Percentiles rank a stretch among this genome's conserved stretches.
These are phyloP conservation scores for Colistium nudipinnis DNA, from an alignment of 2,113 vertebrate species.

Conservation along the genomic window DNA sequence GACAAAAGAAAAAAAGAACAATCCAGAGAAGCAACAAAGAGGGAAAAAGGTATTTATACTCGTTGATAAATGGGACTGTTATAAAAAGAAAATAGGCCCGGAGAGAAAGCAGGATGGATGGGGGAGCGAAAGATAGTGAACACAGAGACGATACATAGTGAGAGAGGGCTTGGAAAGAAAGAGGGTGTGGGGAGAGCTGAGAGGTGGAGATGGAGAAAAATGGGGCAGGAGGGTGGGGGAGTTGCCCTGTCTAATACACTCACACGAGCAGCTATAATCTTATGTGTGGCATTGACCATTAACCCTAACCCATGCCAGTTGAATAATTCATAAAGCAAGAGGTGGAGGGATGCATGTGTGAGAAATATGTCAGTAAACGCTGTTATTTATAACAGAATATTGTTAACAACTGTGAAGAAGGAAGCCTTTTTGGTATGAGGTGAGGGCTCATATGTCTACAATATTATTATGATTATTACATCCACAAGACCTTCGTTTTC, in stretches of 20 bases:
- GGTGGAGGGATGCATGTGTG: constrained; percentile 26
- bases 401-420: constrained; percentile 32
- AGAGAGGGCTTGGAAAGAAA: neutral
- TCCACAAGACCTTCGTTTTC: too few relatives aligned
- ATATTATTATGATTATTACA: too few relatives aligned
- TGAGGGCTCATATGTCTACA: neutral
- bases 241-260: constrained; percentile 58
- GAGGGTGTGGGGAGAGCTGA: constrained; percentile 13
- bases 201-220: constrained; percentile 50
- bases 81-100: constrained; percentile 48
- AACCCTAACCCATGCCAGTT: constrained; percentile 58
- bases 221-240: constrained; percentile 24
- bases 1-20: constrained; percentile 61
- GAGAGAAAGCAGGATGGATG: constrained; percentile 21
- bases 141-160: constrained; percentile 25
- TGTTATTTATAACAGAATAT: constrained; percentile 34
- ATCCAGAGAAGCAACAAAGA: constrained; percentile 49
- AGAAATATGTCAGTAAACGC: constrained; percentile 34
- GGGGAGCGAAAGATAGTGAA: constrained; percentile 3
- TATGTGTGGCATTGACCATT: constrained; percentile 65
- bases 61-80: constrained; percentile 66
- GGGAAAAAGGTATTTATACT: constrained; percentile 55
- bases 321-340: constrained; percentile 67
- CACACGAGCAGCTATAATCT: constrained; percentile 60
- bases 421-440: constrained; percentile 13